Percentiles rank a stretch among this genome's conserved stretches.
These are phyloP conservation scores for Saccopteryx bilineata DNA, from an alignment of 2,113 vertebrate genomes.

Conservation along the genomic window DNA sequence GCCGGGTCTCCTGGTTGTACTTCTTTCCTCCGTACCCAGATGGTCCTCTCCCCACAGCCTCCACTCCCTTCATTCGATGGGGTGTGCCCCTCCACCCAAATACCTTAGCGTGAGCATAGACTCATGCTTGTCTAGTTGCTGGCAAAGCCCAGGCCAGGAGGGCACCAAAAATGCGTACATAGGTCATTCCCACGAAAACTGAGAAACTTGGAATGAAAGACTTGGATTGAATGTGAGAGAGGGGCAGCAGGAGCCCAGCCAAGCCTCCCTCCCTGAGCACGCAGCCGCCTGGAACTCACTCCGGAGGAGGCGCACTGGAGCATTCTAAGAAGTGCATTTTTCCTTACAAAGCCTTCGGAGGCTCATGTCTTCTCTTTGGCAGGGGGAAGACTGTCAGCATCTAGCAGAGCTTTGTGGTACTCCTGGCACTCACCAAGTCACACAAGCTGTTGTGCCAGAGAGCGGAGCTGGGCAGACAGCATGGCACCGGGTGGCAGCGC, in stretches of 20 bases:
- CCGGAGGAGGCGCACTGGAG: background rate
- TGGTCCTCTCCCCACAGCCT: background rate
- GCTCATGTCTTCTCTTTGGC: background rate
- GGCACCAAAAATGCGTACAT: background rate
- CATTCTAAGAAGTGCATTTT: background rate
- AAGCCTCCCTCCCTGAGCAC: background rate
- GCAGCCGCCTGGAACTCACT: background rate
- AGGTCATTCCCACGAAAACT: background rate
- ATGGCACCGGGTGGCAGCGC: accelerated
- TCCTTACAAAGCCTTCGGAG: background rate
- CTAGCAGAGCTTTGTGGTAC: background rate
- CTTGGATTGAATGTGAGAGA: background rate
- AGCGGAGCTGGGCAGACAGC: background rate
- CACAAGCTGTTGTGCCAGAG: background rate
- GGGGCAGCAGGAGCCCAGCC: background rate
- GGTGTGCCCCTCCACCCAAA: background rate
- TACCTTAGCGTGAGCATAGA: background rate
- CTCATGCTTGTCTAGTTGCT: background rate
- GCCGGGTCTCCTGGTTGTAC: background rate
- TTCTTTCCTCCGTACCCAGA: background rate
- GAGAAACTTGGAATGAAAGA: background rate
- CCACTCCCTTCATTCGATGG: background rate
- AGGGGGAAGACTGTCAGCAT: background rate
- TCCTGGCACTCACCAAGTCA: background rate
- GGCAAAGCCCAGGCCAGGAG: background rate